These are phyloP conservation scores for Rhabdomys pumilio DNA, from an alignment of 2,797 vertebrate species.

Conservation along the genomic window DNA sequence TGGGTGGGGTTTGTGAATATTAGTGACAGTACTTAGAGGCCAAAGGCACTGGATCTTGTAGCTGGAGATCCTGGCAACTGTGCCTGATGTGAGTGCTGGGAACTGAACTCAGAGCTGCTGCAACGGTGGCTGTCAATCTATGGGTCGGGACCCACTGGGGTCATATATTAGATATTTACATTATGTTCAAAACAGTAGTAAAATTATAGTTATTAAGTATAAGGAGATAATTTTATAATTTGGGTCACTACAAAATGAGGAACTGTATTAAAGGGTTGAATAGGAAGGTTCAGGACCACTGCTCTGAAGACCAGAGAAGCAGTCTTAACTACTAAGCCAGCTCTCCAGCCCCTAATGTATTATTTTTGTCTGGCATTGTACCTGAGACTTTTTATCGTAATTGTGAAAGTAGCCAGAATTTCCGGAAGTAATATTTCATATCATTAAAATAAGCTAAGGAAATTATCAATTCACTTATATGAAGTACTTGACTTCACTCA, in stretches of 20 bases:
- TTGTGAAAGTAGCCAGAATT: constrained; percentile 63
- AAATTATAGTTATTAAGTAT: background rate
- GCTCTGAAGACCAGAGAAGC: background rate
- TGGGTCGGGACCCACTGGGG: background rate
- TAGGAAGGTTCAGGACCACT: background rate
- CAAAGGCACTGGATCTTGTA: background rate
- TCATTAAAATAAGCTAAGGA: background rate
- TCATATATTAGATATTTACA: background rate
- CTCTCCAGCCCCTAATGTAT: background rate
- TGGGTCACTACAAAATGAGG: background rate
- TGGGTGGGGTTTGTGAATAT: background rate
- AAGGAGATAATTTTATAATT: background rate
- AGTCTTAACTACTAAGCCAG: background rate
- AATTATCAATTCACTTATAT: constrained; percentile 62
- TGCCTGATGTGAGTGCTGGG: background rate
- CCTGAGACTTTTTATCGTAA: constrained; percentile 44
- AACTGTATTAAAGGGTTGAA: background rate
- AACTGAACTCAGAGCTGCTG: background rate
- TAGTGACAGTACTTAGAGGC: background rate
- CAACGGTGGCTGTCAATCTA: too few species aligned
- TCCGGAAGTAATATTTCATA: background rate
- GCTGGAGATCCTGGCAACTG: background rate
- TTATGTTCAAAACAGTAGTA: background rate
- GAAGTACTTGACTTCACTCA: constrained; percentile 52
- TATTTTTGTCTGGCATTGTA: constrained; percentile 77